These are phyloP conservation scores for Cheilosia vernalis DNA, from an alignment of 2,888 invertebrate genomes.

Conservation along the genomic window DNA sequence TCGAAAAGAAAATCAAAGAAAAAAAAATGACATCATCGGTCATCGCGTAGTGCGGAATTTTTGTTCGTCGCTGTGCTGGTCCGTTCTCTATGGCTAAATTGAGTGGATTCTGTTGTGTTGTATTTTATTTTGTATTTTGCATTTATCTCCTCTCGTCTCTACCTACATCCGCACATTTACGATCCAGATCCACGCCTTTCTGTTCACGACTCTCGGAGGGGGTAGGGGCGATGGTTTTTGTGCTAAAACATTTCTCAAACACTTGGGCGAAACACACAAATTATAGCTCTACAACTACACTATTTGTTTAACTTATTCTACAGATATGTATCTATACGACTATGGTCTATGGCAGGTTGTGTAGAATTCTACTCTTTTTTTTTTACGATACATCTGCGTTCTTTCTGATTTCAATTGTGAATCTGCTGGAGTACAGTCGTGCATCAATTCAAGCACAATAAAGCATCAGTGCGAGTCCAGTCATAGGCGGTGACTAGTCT, in stretches of 20 bases:
- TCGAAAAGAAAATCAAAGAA: slow-evolving; percentile 25
- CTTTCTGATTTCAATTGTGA: neutral
- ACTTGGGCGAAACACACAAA: slow-evolving; percentile 14
- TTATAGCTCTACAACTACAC: slow-evolving; percentile 17
- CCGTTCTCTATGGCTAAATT: slow-evolving; percentile 42
- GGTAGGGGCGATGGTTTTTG: slow-evolving; percentile 1
- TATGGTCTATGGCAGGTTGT: neutral
- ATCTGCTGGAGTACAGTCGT: slow-evolving; percentile 53
- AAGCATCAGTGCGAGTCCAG: slow-evolving; percentile 2
- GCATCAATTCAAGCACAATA: slow-evolving; percentile 9
- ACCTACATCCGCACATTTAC: no score
- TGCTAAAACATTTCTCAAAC: slow-evolving; percentile 38
- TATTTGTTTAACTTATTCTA: slow-evolving; percentile 39
- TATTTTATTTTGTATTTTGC: slow-evolving; percentile 25
- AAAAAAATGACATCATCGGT: slow-evolving; percentile 72
- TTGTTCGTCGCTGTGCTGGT: slow-evolving; percentile 30
- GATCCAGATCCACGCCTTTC: neutral
- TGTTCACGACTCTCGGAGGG: neutral
- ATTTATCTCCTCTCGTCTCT: slow-evolving; percentile 29
- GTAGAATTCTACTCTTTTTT: slow-evolving; percentile 6
- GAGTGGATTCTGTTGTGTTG: slow-evolving; percentile 51
- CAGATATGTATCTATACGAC: neutral
- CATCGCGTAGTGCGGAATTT: slow-evolving; percentile 64
- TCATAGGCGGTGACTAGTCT: slow-evolving; percentile 8
- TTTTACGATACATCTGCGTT: slow-evolving; percentile 12